Evolutionary conservation across 2,888 invertebrate genomes (phyloP), one percentile per base, ranked within the genome.

Genomic region (Epiperipatus broadwayi): DNA sequence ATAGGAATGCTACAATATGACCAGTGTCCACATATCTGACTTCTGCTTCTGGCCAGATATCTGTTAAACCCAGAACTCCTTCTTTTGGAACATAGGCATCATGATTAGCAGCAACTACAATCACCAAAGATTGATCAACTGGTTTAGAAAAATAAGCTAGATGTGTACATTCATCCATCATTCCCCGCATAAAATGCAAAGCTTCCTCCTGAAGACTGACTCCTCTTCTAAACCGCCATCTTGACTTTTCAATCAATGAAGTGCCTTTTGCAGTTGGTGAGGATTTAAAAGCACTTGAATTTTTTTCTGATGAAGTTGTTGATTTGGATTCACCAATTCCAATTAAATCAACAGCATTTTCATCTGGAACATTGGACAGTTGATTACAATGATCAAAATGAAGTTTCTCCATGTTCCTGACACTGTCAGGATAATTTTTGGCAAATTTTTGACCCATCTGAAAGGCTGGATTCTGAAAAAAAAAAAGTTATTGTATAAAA

Each of bases 131-230:
- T 0, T 91, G 80, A 54, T 95, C 93, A 35, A 73, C 73, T 0
- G 70, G 70, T 12, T 74, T 65, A 2, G 84, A 77, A 55, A 89
- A 97, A 61, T 93, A 89, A 47, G 75, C 80, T 28, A 97, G 65
- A 63, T 93, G 91, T 1, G 95, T 97, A 57, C 89, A 95, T 59
- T 95, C 91, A 55, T 97, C 95, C 95, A 97, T 95, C 48, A 95
- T 75, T 0, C 91, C 89, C 35, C 81, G 67, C 93, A 95, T 93
- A 55, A 95, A 91, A 61, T 81, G 78, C 39, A 83, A 50, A 0
- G 83, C 79, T 59, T 84, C 80, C 49, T 71, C 10, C 19, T 43
- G 35, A 19, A 31, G 14, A 35, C 19, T 7, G 22, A 21, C 35
- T 41, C 21, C 25, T 37, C n/a, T n/a, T n/a, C n/a, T n/a, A n/a